Evolutionary conservation across 2,113 vertebrate genomes (phyloP).

Genomic region (Ceuthmochares aereus): DNA sequence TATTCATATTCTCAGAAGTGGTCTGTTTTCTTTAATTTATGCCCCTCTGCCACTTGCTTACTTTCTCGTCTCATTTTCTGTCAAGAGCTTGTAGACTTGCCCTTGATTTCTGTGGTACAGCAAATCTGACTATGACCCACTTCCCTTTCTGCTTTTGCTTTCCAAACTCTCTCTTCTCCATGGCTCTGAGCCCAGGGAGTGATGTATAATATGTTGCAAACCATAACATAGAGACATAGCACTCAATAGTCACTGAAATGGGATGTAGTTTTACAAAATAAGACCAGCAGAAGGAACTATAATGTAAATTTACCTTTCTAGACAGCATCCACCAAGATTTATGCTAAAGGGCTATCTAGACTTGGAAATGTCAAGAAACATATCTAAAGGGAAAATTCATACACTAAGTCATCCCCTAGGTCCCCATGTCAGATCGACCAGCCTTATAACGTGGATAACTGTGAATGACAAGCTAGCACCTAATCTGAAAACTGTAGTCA

Average conservation of each 20-base stretch:
- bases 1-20: background rate
- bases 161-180: background rate
- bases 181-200: background rate
- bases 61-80: background rate
- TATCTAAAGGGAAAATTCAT: background rate
- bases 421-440: background rate
- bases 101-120: background rate
- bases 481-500: background rate
- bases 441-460: background rate
- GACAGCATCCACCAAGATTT: background rate
- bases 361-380: background rate
- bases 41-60: background rate
- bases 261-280: background rate
- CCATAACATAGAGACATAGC: background rate
- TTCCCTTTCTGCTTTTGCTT: background rate
- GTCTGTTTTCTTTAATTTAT: background rate
- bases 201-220: background rate
- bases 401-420: background rate
- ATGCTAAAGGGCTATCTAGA: background rate
- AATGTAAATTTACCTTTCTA: background rate
- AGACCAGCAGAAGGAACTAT: background rate
- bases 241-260: background rate
- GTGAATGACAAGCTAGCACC: background rate
- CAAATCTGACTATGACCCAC: background rate
- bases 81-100: background rate